Evolutionary conservation across 2,888 invertebrate species (phyloP).

Genomic region (Noctuana brunneofusca): DNA sequence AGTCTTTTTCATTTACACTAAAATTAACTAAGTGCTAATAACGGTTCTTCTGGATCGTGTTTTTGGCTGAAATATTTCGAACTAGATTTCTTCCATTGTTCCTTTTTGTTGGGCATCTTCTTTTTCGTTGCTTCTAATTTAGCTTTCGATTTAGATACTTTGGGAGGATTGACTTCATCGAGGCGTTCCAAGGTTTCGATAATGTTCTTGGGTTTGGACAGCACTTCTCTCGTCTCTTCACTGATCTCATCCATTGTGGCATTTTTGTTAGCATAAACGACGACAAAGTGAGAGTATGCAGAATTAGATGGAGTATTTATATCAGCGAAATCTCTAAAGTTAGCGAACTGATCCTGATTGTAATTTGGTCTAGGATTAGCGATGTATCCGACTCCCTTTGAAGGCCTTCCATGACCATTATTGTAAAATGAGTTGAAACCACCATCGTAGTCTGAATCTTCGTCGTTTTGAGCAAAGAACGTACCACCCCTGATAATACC

Average conservation of each 20-base stretch:
- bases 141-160: slow-evolving; percentile 84
- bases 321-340: slow-evolving; percentile 95
- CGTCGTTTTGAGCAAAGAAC: slow-evolving; percentile 90
- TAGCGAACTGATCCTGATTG: slow-evolving; percentile 92
- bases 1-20: slow-evolving; percentile 70
- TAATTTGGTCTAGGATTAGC: slow-evolving; percentile 89
- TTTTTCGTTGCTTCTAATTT: slow-evolving; percentile 83
- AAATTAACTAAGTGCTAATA: slow-evolving; percentile 86
- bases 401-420: slow-evolving; percentile 88
- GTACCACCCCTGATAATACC: slow-evolving; percentile 94
- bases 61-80: slow-evolving; percentile 66
- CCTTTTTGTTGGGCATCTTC: slow-evolving; percentile 67
- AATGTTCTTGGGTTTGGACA: slow-evolving; percentile 89
- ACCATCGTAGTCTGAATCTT: slow-evolving; percentile 84
- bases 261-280: slow-evolving; percentile 92
- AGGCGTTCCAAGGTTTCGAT: slow-evolving; percentile 90
- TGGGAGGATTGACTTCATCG: slow-evolving; percentile 80
- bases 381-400: slow-evolving; percentile 82
- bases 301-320: slow-evolving; percentile 89
- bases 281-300: slow-evolving; percentile 91
- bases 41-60: slow-evolving; percentile 84
- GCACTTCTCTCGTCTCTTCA: slow-evolving; percentile 66
- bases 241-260: slow-evolving; percentile 83
- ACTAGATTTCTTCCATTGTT: slow-evolving; percentile 73
- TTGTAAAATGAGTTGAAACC: slow-evolving; percentile 84